Percentiles rank a stretch among this genome's conserved stretches.
These are phyloP conservation scores for Drosophila micromelanica DNA, from an alignment of 1,140 invertebrate genomes.

Conservation along the genomic window DNA sequence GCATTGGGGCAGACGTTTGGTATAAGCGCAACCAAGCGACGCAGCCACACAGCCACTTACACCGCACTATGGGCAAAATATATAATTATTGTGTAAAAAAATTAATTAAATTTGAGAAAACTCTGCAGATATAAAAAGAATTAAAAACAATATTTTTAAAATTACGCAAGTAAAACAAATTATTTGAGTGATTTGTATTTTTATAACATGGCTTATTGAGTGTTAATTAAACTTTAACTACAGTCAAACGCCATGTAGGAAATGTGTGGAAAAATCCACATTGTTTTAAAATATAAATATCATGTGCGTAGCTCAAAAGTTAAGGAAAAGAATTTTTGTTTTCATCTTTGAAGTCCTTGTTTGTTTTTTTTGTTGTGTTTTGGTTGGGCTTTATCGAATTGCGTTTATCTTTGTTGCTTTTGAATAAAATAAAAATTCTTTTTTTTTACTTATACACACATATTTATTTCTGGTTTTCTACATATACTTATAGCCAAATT, in stretches of 20 bases:
- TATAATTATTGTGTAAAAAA: background rate
- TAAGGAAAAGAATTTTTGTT: slow-evolving; percentile 1
- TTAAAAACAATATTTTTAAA: no score
- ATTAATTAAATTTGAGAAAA: no score
- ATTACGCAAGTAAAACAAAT: no score
- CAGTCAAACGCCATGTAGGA: background rate
- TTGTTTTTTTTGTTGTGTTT: background rate
- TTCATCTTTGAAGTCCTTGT: slow-evolving; percentile 2
- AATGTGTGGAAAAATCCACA: background rate
- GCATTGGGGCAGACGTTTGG: slow-evolving; percentile 50
- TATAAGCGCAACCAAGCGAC: slow-evolving; percentile 39
- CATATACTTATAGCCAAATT: slow-evolving; percentile 5
- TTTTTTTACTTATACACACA: background rate
- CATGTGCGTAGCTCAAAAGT: slow-evolving; percentile 2
- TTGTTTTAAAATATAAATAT: background rate
- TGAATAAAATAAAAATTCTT: slow-evolving; percentile 2
- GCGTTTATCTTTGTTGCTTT: slow-evolving; percentile 14
- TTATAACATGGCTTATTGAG: no score
- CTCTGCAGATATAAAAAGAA: background rate
- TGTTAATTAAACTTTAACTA: background rate
- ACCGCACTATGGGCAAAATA: slow-evolving; percentile 22
- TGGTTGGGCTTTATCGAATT: slow-evolving; percentile 2
- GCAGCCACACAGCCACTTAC: slow-evolving; percentile 20
- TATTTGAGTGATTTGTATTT: background rate
- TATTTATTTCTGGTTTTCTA: background rate